phyloP scores from a whole-genome alignment of 1,140 invertebrate species.

The Rhizoglyphus robini region DNA sequence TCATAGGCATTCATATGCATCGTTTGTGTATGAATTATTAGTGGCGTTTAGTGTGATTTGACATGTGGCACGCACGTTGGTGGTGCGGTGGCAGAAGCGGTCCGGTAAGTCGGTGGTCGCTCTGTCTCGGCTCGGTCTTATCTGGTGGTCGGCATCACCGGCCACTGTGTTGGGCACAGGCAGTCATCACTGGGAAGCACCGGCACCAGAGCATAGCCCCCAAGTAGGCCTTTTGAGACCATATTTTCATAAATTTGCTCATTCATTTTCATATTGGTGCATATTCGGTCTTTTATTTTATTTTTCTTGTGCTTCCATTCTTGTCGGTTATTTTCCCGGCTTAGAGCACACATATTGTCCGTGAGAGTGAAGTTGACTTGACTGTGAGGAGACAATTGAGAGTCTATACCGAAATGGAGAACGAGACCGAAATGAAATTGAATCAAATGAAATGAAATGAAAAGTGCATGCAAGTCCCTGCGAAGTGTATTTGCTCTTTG shows the following conservation, averaged over 20 bases:
- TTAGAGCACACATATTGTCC: not conserved
- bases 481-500: not conserved
- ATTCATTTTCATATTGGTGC: not conserved
- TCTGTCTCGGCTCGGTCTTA: no score
- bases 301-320: not conserved
- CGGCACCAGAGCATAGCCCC: no score
- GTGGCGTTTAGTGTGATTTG: no score
- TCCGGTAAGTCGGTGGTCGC: no score
- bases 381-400: not conserved
- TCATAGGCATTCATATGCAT: not conserved
- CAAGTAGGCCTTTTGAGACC: no score
- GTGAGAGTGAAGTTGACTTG: not conserved
- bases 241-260: not conserved
- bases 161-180: no score
- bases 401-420: not conserved
- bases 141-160: no score
- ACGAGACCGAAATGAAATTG: conserved; percentile 3
- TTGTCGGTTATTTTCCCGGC: not conserved
- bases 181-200: no score
- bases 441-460: conserved; percentile 13
- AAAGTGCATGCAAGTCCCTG: not conserved
- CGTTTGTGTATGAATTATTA: not conserved
- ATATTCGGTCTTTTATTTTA: not conserved
- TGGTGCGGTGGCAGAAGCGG: no score
- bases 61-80: no score